Evolutionary conservation across 2,888 invertebrate genomes (phyloP).

Genomic region (Habrosyne pyritoides): DNA sequence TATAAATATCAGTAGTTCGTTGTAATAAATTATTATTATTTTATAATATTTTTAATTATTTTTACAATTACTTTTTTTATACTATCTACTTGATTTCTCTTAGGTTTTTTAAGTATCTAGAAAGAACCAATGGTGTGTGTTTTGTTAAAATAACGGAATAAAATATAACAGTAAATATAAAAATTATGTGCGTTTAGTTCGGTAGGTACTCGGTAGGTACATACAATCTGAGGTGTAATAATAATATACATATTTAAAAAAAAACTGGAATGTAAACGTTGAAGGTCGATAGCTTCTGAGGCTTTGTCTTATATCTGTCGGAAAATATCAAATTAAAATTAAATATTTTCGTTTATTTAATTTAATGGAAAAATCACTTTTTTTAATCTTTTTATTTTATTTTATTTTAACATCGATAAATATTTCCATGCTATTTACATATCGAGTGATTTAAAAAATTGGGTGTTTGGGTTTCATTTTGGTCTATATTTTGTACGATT

Average conservation of each 20-base stretch:
- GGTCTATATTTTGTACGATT: constrained; percentile 80
- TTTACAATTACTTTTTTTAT: constrained; percentile 54
- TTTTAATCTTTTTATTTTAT: constrained; percentile 41
- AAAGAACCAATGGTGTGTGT: constrained; percentile 33
- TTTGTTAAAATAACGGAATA: constrained; percentile 30
- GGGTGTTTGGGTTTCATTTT: constrained; percentile 72
- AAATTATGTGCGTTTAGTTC: constrained; percentile 46
- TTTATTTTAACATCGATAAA: constrained; percentile 64
- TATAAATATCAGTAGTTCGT: constrained; percentile 72
- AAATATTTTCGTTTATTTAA: constrained; percentile 46
- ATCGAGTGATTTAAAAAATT: constrained; percentile 52
- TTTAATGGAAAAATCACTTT: no score
- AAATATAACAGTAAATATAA: constrained; percentile 36
- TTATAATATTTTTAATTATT: constrained; percentile 42
- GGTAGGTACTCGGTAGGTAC: constrained; percentile 25
- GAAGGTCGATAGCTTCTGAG: constrained; percentile 75
- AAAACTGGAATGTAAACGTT: constrained; percentile 66
- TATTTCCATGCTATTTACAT: constrained; percentile 61
- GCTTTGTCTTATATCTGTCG: constrained; percentile 54
- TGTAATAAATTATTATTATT: constrained; percentile 66
- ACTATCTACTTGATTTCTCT: constrained; percentile 66
- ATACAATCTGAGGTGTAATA: constrained; percentile 32
- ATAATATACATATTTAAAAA: constrained; percentile 19
- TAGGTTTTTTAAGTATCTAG: constrained; percentile 61
- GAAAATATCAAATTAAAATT: constrained; percentile 50